These are phyloP conservation scores for Aspidapion aeneum DNA, from an alignment of 2,888 invertebrate genomes.

Conservation along the genomic window DNA sequence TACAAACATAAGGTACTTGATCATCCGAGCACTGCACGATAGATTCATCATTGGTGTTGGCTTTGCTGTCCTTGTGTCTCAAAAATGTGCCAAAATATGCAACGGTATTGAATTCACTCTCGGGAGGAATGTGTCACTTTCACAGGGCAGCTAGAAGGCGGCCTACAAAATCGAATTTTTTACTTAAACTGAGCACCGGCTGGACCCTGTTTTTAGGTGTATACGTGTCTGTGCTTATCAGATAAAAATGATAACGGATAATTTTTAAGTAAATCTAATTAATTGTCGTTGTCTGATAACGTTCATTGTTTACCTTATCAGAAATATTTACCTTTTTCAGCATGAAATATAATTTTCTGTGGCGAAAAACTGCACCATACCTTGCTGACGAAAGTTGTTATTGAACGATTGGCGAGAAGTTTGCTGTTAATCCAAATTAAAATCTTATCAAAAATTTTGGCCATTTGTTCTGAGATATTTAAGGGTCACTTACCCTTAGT, in stretches of 20 bases:
- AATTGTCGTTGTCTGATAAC: not conserved
- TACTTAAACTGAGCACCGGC: not conserved
- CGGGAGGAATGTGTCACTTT: not conserved
- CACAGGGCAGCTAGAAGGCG: not conserved
- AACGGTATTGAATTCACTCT: not conserved
- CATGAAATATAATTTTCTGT: too few relatives aligned
- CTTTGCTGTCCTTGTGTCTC: not conserved
- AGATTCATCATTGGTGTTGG: conserved; percentile 36
- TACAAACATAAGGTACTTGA: conserved; percentile 81
- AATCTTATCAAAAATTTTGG: too few relatives aligned
- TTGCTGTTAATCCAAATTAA: too few relatives aligned
- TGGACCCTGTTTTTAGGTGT: not conserved
- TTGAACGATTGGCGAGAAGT: too few relatives aligned
- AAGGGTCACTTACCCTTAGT: too few relatives aligned
- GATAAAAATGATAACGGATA: not conserved
- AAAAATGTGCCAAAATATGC: not conserved
- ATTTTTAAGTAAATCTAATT: not conserved
- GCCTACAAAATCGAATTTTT: not conserved
- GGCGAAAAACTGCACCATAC: too few relatives aligned
- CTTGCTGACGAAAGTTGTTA: too few relatives aligned
- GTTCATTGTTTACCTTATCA: not conserved
- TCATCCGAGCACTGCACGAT: conserved; percentile 51
- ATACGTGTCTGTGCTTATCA: not conserved
- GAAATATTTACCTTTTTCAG: not conserved
- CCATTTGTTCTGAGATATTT: too few relatives aligned